Evolutionary conservation across 2,888 invertebrate species (phyloP).

Genomic region (Cylindroiulus punctatus): DNA sequence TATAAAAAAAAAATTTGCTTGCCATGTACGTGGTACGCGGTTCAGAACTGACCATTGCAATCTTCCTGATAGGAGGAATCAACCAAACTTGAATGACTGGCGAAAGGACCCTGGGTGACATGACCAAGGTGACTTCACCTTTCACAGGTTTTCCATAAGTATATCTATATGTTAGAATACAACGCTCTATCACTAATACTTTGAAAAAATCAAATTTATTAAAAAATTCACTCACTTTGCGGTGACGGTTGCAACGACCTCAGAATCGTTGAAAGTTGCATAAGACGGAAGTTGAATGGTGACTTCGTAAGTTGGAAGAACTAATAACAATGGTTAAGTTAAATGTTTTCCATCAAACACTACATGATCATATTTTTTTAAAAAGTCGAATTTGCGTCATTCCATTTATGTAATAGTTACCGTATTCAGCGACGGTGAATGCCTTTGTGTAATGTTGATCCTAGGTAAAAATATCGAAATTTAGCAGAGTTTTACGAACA

Average conservation of each 20-base stretch:
- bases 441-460: too few relatives aligned
- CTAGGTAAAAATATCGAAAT: slow-evolving; percentile 19
- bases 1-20: too few relatives aligned
- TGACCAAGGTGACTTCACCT: slow-evolving; percentile 62
- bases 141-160: slow-evolving; percentile 60
- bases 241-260: slow-evolving; percentile 65
- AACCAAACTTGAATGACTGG: slow-evolving; percentile 82
- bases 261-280: slow-evolving; percentile 65
- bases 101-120: slow-evolving; percentile 84
- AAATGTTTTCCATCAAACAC: background rate
- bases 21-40: too few relatives aligned
- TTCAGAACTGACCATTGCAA: slow-evolving; percentile 54
- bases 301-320: slow-evolving; percentile 69
- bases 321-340: background rate
- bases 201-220: background rate
- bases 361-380: too few relatives aligned
- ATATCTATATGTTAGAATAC: slow-evolving; percentile 60
- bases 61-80: slow-evolving; percentile 71
- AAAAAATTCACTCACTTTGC: too few relatives aligned
- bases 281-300: slow-evolving; percentile 67
- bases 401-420: slow-evolving; percentile 23
- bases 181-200: too few relatives aligned
- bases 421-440: slow-evolving; percentile 6
- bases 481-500: too few relatives aligned
- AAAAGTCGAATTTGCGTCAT: too few relatives aligned